Base-by-base conservation (phyloP, 1,140 invertebrate species). In the Tachypleus tridentatus region DNA sequence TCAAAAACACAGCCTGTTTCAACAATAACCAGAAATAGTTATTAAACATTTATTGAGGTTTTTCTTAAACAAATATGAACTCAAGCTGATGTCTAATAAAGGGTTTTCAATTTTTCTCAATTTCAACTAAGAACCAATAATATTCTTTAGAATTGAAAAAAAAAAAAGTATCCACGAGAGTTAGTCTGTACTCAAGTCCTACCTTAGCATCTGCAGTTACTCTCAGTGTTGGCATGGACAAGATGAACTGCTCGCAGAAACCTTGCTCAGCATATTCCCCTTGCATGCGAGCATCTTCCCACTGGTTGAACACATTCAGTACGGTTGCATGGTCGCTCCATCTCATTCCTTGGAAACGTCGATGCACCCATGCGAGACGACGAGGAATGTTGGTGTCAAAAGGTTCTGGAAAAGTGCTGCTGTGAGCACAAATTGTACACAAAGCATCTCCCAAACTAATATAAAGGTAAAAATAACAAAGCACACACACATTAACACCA, bases 271-370 rank as follows among this genome's bases (percentile, higher is more conserved):
- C 84, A 29, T 86, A 82, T 73, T 94, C 88, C 1, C 93, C 91
- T 51, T 83, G 83, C 5, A 79, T 72, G 66, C 85, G 78, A 10
- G 87, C 87, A 57, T 86, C 83, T 71, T 93, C 87, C 91, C 92
- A 98, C 69, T 87, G 76, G 50, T 91, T 85, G 73, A 93, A 95
- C 29, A 91, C 94, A 70, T 93, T 92, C 5, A 98, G 80, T 83
- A 97, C 87, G 6, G 94, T 93, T 10, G 98, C 86, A 75, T 98
- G 95, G 78, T 98, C 97, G 29, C 93, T 97, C 73, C 83, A 89
- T 58, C 93, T 80, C 63, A 84, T 84, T 0, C 93, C 95, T 10
- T 88, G 86, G 66, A 98, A 85, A 29, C 84, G 84, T 51, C 86
- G 83, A 73, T 97, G 93, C 66, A 88, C 85, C 51, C 82, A 80